Evolutionary conservation across 2,113 vertebrate species (phyloP).

Genomic region (Nibea albiflora): DNA sequence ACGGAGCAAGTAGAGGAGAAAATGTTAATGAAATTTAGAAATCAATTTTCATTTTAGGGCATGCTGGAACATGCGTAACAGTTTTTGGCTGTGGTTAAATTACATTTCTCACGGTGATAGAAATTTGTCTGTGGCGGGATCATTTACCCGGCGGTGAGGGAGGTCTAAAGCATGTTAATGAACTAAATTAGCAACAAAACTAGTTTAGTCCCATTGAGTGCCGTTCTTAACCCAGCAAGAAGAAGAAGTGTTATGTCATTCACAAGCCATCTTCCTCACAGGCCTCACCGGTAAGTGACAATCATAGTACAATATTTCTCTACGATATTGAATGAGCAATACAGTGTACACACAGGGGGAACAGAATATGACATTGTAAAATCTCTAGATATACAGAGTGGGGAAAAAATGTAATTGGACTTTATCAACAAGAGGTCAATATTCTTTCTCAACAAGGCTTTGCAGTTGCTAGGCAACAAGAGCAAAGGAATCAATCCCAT

Average conservation of each 20-base stretch:
- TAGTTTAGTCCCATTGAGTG: slow-evolving; percentile 18
- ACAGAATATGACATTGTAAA: slow-evolving; percentile 61
- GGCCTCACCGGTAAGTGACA: slow-evolving; percentile 11
- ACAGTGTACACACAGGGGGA: slow-evolving; percentile 23
- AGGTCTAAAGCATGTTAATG: slow-evolving; percentile 49
- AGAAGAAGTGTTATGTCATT: slow-evolving; percentile 13
- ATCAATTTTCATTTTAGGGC: slow-evolving; percentile 66
- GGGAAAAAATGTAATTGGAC: slow-evolving; percentile 75
- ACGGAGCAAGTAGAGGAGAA: slow-evolving; percentile 41
- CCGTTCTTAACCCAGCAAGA: slow-evolving; percentile 25
- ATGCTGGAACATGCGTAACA: slow-evolving; percentile 45
- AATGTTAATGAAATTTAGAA: slow-evolving; percentile 70
- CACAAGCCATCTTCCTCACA: slow-evolving; percentile 33
- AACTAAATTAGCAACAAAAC: slow-evolving; percentile 50
- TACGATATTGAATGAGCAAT: slow-evolving; percentile 46
- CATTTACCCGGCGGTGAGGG: slow-evolving; percentile 23
- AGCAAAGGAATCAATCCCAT: slow-evolving; percentile 75
- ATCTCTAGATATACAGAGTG: slow-evolving; percentile 55
- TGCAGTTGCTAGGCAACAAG: slow-evolving; percentile 81
- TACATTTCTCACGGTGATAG: slow-evolving; percentile 47
- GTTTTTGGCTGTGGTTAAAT: slow-evolving; percentile 54
- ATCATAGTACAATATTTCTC: slow-evolving; percentile 47
- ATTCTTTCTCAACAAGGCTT: slow-evolving; percentile 72
- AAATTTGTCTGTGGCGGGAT: slow-evolving; percentile 37
- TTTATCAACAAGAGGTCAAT: slow-evolving; percentile 82